Evolutionary conservation across 2,797 vertebrate species (phyloP).

Genomic region (Muscicapa striata): DNA sequence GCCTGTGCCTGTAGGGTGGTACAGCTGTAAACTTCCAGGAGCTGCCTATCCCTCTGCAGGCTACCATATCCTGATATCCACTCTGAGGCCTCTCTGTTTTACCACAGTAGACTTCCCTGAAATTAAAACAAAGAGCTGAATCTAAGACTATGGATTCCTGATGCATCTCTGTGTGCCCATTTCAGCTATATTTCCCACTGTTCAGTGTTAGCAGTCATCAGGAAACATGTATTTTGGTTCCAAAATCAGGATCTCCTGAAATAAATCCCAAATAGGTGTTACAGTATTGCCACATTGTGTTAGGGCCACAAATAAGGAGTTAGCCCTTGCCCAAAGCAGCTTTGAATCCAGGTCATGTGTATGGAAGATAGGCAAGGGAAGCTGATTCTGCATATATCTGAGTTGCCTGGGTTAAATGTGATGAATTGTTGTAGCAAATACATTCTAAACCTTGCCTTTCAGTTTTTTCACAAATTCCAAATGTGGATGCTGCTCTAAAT

Average conservation of each 20-base stretch:
- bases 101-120: not conserved
- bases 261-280: not conserved
- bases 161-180: not conserved
- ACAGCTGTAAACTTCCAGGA: not conserved
- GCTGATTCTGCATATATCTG: not conserved
- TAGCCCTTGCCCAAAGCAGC: slow-evolving; percentile 2
- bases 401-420: not conserved
- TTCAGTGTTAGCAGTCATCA: not conserved
- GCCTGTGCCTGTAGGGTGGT: not conserved
- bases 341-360: slow-evolving; percentile 1
- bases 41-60: not conserved
- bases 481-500: slow-evolving; percentile 11
- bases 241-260: slow-evolving; percentile 18
- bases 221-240: slow-evolving; percentile 2
- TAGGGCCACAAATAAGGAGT: not conserved
- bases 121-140: not conserved
- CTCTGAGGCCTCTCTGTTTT: not conserved
- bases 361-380: not conserved
- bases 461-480: slow-evolving; percentile 22
- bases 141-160: not conserved
- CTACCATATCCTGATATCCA: not conserved
- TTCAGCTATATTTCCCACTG: not conserved
- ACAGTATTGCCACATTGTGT: not conserved
- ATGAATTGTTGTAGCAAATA: slow-evolving; percentile 17
- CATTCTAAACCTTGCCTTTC: not conserved